Percentiles rank a stretch among this genome's conserved stretches.
These are phyloP conservation scores for Promerops cafer DNA, from an alignment of 2,113 vertebrate species.

Conservation along the genomic window DNA sequence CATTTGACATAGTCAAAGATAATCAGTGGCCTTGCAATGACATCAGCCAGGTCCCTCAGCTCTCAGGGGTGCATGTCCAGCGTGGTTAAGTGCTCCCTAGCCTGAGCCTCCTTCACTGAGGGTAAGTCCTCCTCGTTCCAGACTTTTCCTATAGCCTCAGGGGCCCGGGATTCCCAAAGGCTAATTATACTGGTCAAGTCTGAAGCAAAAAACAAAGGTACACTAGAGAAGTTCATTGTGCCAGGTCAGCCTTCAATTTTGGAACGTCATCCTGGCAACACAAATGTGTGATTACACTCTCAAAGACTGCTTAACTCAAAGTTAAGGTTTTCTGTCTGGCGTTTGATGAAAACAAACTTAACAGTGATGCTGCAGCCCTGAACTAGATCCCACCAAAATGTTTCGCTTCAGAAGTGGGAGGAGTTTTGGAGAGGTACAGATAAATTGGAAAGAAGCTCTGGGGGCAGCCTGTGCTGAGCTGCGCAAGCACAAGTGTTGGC, in stretches of 20 bases:
- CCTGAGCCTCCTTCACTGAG: neutral
- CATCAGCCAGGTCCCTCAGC: neutral
- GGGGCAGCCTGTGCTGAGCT: neutral
- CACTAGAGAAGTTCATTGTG: neutral
- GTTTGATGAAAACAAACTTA: neutral
- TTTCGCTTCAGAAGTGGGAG: neutral
- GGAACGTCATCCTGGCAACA: neutral
- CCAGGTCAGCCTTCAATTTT: neutral
- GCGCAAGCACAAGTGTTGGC: neutral
- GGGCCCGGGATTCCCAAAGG: neutral
- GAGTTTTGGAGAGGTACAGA: neutral
- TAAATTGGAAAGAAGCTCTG: neutral
- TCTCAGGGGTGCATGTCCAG: neutral
- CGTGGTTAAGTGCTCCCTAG: neutral
- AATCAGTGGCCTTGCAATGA: neutral
- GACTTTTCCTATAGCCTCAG: neutral
- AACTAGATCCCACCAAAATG: rapidly evolving
- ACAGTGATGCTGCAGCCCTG: neutral
- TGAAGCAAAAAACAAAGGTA: neutral
- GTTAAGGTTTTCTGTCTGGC: neutral
- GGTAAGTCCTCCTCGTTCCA: neutral
- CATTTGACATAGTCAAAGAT: neutral
- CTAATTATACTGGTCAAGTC: neutral
- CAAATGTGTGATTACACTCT: neutral
- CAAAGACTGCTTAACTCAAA: neutral